Base-by-base conservation (phyloP, 2,888 invertebrate genomes). In the Caenorhabditis becei region DNA sequence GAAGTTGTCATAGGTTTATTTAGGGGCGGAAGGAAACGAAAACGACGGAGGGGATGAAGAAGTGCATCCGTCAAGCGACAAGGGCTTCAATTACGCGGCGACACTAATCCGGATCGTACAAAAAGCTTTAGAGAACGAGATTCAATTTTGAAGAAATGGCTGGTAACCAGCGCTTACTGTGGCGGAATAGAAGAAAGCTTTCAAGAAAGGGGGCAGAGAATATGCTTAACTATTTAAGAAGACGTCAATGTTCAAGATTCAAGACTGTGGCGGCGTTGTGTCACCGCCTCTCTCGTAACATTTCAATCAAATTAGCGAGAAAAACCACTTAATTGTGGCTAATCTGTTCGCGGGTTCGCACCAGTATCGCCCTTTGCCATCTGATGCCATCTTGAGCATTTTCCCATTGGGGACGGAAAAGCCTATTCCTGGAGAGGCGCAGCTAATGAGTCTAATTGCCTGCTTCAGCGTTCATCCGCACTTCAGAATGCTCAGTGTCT, bases 101-200 rank as follows among this genome's bases (percentile, higher is more conserved):
- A 58, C 65, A 74, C 74, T 74, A 74, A 74, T 65, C 74, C 65
- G 59, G 74, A 74, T 74, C 65, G 74, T 74, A 74, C 74, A 74
- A 74, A 74, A 74, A 66, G 63, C 63, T 49, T 58, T 20, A 20
- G 44, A 10, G 62, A 74, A 66, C 65, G 28, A 74, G 63, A 74
- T 58, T 59, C 59, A 49, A 41, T 54, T 56, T 54, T 51, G 41
- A 44, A 24, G 63, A 47, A 23, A 23, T 41, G 56, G 44, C 26
- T 63, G 18, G 44, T 41, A n/a, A n/a, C n/a, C n/a, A n/a, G n/a
- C n/a, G n/a, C n/a, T n/a, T 44, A 59, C 41, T 41, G 16, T 41
- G 10, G 5, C 16, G 14, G 41, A 41, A 10, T 10, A 11, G 41
- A 35, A 35, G 35, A 5, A n/a, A n/a, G 41, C 14, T 41, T 41